Evolutionary conservation across 2,888 invertebrate species (phyloP).

Genomic region (Cheilosia soror): DNA sequence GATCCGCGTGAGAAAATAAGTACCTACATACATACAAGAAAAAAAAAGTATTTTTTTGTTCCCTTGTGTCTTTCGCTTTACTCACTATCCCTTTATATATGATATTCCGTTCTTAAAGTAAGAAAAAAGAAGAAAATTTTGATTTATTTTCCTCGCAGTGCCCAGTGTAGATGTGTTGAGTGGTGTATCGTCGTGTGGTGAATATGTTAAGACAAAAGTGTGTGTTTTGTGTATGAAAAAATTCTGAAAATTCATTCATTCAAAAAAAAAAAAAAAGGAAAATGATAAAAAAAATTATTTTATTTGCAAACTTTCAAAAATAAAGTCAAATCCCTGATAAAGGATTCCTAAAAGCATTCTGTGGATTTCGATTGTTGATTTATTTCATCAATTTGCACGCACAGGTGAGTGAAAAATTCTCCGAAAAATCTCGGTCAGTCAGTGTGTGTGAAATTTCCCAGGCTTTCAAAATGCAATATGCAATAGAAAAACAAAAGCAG

Average conservation of each 20-base stretch:
- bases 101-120: background rate
- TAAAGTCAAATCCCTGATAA: constrained; percentile 4
- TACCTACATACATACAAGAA: constrained; percentile 13
- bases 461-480: background rate
- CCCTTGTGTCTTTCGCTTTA: constrained; percentile 30
- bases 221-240: constrained; percentile 50
- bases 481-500: constrained; percentile 14
- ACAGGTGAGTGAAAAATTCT: constrained; percentile 63
- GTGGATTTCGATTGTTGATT: constrained; percentile 30
- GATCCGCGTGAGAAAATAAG: constrained; percentile 55
- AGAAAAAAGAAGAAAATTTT: constrained; percentile 48
- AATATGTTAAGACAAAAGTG: constrained; percentile 50
- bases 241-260: constrained; percentile 14
- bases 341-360: constrained; percentile 16
- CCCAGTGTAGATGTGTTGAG: background rate
- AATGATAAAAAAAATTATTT: constrained; percentile 15
- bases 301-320: constrained; percentile 14
- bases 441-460: constrained; percentile 18
- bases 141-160: constrained; percentile 59
- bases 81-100: background rate
- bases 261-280: constrained; percentile 24
- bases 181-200: constrained; percentile 51
- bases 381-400: constrained; percentile 14
- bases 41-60: constrained; percentile 17
- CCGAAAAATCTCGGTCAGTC: constrained; percentile 4